Base-by-base conservation (phyloP, 2,888 invertebrate genomes). In the Napeogenes inachia region DNA sequence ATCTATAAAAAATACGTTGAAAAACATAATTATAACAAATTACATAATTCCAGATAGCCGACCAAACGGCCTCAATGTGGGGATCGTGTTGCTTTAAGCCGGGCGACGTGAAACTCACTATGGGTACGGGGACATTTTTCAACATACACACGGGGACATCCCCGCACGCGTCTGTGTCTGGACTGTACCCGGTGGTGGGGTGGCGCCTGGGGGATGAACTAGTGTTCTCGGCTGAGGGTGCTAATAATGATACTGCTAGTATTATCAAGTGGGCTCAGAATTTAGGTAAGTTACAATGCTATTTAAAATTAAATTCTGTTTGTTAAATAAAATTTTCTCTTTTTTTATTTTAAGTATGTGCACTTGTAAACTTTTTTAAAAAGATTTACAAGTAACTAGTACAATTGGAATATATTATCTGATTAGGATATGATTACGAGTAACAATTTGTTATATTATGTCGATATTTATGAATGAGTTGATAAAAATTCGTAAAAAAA, bases 61-160 rank as follows among this genome's bases (percentile, higher is more conserved):
- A 98, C 80, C 97, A 98, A 84, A 94, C 97, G 3, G 96, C 98
- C 0, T 95, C 98, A 0, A 92, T 97, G 89, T 97, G 95, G 92
- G 98, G 98, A 4, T 95, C 95, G 0, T 95, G 95, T 66, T 96
- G 96, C 75, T 96, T 95, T 76, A 83, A 92, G 3, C 85, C 92
- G 0, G 95, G 96, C 35, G 95, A 96, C 77, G 92, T 97, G 2
- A 98, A 98, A 79, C 88, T 98, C 2, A 98, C 98, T 0, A 92
- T 98, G 89, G 98, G 98, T 0, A 98, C 98, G 0, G 98, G 98
- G 0, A 95, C 96, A 0, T 98, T 98, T 84, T 85, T 98, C 54
- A 93, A 97, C 79, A 92, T 97, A 45, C 95, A 97, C 77, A 97
- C 97, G 0, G 96, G 95, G 0, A 69, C 75, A 0, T 79, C 90